Evolutionary conservation across 2,888 invertebrate genomes (phyloP).

Genomic region (Leptura quadrifasciata): DNA sequence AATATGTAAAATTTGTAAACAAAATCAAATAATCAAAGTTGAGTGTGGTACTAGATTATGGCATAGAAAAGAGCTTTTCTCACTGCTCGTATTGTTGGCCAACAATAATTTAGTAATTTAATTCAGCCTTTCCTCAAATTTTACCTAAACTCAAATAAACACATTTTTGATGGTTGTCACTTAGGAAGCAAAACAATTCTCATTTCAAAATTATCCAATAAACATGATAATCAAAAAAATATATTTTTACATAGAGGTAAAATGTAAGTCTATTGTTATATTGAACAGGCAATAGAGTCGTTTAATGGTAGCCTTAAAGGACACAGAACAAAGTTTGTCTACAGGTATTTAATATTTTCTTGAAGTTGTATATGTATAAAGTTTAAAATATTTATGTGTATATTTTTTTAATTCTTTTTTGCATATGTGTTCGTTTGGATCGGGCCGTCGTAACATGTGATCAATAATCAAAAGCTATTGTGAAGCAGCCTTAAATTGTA

Average conservation of each 20-base stretch:
- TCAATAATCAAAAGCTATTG: conserved; percentile 12
- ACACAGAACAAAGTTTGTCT: background rate
- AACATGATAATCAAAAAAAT: conserved; percentile 9
- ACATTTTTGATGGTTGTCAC: background rate
- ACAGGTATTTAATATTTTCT: too few relatives aligned
- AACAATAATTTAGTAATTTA: too few relatives aligned
- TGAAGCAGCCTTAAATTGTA: conserved; percentile 37
- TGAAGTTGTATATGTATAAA: too few relatives aligned
- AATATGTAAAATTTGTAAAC: background rate
- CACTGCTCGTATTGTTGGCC: too few relatives aligned
- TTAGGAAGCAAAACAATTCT: background rate
- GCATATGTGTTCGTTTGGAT: conserved; percentile 10
- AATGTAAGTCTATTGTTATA: background rate
- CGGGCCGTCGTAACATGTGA: background rate
- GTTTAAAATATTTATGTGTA: too few relatives aligned
- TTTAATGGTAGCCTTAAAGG: background rate
- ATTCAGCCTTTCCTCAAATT: background rate
- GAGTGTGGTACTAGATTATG: too few relatives aligned
- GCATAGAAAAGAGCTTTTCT: too few relatives aligned
- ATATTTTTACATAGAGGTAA: background rate
- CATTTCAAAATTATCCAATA: background rate
- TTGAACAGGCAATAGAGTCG: too few relatives aligned
- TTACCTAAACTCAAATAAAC: background rate
- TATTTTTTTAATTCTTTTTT: background rate
- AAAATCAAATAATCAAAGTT: background rate